phyloP scores from a whole-genome alignment of 2,113 vertebrate genomes.

The Gobius niger region DNA sequence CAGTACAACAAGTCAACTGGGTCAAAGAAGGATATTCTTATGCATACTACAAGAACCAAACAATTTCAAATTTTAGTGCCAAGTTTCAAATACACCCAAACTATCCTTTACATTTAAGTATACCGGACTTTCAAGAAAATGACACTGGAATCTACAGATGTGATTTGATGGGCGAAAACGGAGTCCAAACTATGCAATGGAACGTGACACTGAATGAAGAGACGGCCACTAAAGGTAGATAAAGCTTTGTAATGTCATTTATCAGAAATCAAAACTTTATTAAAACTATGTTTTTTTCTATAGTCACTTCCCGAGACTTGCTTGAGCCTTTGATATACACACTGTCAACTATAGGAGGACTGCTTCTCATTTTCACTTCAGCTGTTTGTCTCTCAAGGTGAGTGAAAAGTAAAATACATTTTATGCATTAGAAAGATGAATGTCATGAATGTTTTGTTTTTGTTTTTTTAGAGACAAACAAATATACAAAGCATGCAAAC shows the following conservation, averaged over 20 bases:
- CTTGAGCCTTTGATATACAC: background rate
- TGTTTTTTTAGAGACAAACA: too few species aligned
- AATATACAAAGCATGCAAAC: too few species aligned
- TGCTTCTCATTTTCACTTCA: constrained; percentile 11
- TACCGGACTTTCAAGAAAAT: constrained; percentile 19
- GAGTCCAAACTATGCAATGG: fast-evolving
- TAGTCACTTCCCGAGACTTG: background rate
- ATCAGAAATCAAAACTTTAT: background rate
- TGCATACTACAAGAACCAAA: fast-evolving
- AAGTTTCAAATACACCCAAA: constrained; percentile 2
- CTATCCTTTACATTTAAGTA: background rate
- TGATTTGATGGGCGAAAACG: fast-evolving
- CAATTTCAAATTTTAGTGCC: constrained; percentile 16
- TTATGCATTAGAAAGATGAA: background rate
- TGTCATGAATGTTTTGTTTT: too few species aligned
- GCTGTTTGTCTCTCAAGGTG: constrained; percentile 33
- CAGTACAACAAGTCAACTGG: constrained; percentile 2
- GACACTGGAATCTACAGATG: constrained; percentile 45
- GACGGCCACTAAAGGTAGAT: constrained; percentile 34
- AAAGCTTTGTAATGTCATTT: background rate
- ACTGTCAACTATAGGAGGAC: background rate
- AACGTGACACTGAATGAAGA: constrained; percentile 29
- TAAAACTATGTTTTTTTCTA: background rate
- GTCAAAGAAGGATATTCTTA: background rate
- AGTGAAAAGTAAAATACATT: constrained; percentile 5